phyloP scores from a whole-genome alignment of 2,888 invertebrate species.

The Brachyptera risi region DNA sequence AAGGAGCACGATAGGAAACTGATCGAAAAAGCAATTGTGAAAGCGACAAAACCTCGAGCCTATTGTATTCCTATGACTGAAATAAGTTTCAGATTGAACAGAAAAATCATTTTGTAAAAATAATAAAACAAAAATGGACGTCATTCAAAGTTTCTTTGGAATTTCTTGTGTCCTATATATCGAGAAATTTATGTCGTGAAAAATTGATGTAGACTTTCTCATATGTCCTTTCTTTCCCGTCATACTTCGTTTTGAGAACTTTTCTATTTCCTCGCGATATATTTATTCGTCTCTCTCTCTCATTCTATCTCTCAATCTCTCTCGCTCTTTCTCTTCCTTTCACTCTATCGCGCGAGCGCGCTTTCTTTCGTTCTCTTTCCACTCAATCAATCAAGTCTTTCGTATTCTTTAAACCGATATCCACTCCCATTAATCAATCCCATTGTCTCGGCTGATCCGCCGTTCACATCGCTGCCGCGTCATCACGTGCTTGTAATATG shows the following conservation, averaged over 20 bases:
- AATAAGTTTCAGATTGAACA: conserved; percentile 18
- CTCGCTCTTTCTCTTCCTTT: too few species aligned
- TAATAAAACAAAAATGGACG: conserved; percentile 22
- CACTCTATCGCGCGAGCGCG: neutral
- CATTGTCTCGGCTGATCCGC: conserved; percentile 28
- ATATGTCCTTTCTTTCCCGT: neutral
- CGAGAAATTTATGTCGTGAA: conserved; percentile 20
- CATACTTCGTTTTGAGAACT: too few species aligned
- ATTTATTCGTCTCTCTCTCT: too few species aligned
- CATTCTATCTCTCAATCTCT: too few species aligned
- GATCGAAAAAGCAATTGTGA: conserved; percentile 16
- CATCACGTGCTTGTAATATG: neutral
- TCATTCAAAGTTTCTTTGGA: conserved; percentile 11
- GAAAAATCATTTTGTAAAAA: conserved; percentile 19
- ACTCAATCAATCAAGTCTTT: conserved; percentile 29
- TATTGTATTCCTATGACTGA: conserved; percentile 15
- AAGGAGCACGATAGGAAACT: neutral
- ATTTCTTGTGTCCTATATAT: neutral
- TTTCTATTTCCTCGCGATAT: too few species aligned
- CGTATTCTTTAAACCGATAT: conserved; percentile 29
- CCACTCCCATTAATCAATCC: conserved; percentile 30
- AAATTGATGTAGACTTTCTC: conserved; percentile 22
- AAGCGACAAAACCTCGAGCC: conserved; percentile 8
- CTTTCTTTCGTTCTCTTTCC: conserved; percentile 4
- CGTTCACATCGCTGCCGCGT: neutral